These are phyloP conservation scores for Lordiphosa mommai DNA, from an alignment of 1,140 invertebrate genomes.

Conservation along the genomic window DNA sequence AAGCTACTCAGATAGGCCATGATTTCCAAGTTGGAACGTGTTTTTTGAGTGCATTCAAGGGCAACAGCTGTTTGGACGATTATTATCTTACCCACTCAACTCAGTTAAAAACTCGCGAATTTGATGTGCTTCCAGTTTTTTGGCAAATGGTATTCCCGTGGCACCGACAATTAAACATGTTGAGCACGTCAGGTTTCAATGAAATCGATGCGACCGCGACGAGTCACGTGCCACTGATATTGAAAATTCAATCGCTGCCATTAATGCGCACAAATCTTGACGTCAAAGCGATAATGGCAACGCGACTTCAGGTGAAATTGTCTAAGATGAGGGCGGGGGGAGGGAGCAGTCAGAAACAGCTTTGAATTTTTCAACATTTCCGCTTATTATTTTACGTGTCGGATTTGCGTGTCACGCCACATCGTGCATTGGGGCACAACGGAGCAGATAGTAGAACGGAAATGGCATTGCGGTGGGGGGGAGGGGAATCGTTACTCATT, in stretches of 20 bases:
- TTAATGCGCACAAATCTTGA: constrained; percentile 75
- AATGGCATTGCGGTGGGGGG: background rate
- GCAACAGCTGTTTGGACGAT: too few relatives aligned
- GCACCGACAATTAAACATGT: constrained; percentile 62
- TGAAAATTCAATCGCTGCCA: constrained; percentile 71
- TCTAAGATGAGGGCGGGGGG: background rate
- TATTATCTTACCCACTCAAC: too few relatives aligned
- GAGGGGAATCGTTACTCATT: background rate
- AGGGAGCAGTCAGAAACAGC: constrained; percentile 39
- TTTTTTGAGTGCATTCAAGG: too few relatives aligned
- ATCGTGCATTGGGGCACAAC: constrained; percentile 23
- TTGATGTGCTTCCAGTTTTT: too few relatives aligned
- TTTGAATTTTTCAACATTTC: constrained; percentile 78
- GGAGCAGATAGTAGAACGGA: background rate
- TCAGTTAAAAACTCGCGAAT: too few relatives aligned
- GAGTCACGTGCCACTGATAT: constrained; percentile 71
- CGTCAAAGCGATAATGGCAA: constrained; percentile 69
- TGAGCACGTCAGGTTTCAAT: constrained; percentile 70
- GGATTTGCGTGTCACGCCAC: constrained; percentile 62
- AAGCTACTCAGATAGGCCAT: too few relatives aligned
- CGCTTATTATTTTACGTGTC: constrained; percentile 78
- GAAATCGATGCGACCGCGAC: constrained; percentile 46
- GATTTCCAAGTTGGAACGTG: too few relatives aligned
- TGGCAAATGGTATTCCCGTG: background rate
- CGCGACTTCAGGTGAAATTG: constrained; percentile 19